Base-by-base conservation (phyloP, 1,140 invertebrate species). In the Drosophila kikkawai region DNA sequence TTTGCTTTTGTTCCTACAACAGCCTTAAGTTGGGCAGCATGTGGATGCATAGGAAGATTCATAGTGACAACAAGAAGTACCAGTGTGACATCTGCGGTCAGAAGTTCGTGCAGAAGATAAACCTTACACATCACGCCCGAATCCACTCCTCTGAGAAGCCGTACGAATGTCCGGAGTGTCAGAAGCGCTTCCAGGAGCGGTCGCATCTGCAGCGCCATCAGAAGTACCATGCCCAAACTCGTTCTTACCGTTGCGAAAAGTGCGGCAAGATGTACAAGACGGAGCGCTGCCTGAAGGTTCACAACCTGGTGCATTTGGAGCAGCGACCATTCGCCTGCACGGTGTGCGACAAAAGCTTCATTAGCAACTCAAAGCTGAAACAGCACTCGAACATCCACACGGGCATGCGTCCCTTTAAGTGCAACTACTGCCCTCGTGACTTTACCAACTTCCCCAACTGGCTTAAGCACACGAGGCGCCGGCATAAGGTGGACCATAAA, bases 121-220 rank as follows among this genome's bases (percentile, higher is more conserved):
- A 94, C 75, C 87, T 94, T 55, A 93, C 93, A 41, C 92, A 93
- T 65, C 94, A 94, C 78, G 82, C 94, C 8, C 93, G 94, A 19
- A 93, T 94, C 32, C 94, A 95, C 83, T 94, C 93, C 66, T 94
- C 95, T 11, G 93, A 94, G 59, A 95, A 95, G 83, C 95, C 95
- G 0, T 95, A 95, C 76, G 93, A 94, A 68, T 96, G 95, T 82
- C 94, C 95, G 56, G 91, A 95, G 56, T 96, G 96, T 80, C 92
- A 93, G 45, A 93, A 94, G 82, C 82, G 92, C 67, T 94, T 94
- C 80, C 93, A 93, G 70, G 94, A 94, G 73, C 93, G 93, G 63
- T 94, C 93, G 1, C 94, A 94, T 77, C 60, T 94, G 58, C 92
- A 93, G 58, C 85, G 93, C 1, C 94, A 94, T 73, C 92, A 93